Percentiles rank a stretch among this genome's conserved stretches.
phyloP scores from a whole-genome alignment of 2,113 vertebrate genomes.

The Ceyx cyanopectus region DNA sequence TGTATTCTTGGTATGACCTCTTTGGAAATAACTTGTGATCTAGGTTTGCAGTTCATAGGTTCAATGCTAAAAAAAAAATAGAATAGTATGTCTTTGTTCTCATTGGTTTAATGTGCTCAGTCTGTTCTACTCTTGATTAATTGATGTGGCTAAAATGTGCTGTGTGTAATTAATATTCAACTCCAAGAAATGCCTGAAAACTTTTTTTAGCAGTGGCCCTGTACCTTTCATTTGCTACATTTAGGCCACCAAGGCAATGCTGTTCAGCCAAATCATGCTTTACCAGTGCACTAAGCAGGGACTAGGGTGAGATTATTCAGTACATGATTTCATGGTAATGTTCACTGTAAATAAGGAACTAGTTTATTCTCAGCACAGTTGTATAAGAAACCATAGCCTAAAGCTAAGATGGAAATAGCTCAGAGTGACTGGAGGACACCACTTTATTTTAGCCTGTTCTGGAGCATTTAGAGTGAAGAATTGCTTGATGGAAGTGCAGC shows the following conservation, averaged over 20 bases:
- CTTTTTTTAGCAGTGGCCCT: neutral
- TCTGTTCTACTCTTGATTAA: slow-evolving; percentile 31
- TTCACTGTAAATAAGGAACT: slow-evolving; percentile 24
- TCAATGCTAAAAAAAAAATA: neutral
- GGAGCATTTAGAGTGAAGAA: neutral
- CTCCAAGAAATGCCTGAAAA: neutral
- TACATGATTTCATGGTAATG: slow-evolving; percentile 10
- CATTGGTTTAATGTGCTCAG: neutral
- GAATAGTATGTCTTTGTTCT: neutral
- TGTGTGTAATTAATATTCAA: neutral
- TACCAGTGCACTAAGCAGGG: neutral
- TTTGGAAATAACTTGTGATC: neutral
- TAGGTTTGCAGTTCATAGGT: neutral
- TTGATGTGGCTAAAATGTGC: slow-evolving; percentile 17
- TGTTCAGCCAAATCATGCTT: neutral
- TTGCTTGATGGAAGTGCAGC: neutral
- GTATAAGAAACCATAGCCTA: neutral
- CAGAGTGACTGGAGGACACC: neutral
- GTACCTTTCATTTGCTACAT: neutral
- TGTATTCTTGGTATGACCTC: neutral
- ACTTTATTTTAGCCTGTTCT: neutral
- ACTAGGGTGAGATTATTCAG: neutral
- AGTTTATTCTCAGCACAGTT: neutral
- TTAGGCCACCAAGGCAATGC: neutral
- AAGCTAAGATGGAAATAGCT: neutral